phyloP scores from a whole-genome alignment of 2,113 vertebrate species.

The Hemibagrus wyckioides region DNA sequence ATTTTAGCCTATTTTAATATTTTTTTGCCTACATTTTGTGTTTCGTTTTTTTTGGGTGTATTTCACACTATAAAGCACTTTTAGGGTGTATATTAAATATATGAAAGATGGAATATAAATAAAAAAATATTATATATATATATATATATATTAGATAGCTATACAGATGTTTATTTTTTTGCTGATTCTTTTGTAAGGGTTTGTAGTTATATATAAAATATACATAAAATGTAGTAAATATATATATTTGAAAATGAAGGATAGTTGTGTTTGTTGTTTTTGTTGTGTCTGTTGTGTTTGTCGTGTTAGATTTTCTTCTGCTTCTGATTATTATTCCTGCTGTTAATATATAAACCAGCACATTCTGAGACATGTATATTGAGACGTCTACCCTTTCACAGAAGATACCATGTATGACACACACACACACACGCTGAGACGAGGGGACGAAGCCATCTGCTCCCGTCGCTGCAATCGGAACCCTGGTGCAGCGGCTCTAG shows the following conservation, averaged over 20 bases:
- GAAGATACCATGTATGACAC: background rate
- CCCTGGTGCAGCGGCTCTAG: conserved; percentile 58
- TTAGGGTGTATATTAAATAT: background rate
- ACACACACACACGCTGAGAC: background rate
- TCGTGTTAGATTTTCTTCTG: too few species aligned
- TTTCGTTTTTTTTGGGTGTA: background rate
- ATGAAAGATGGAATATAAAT: background rate
- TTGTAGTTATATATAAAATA: too few species aligned
- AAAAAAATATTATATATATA: too few species aligned
- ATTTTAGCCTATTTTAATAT: too few species aligned
- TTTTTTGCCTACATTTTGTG: background rate
- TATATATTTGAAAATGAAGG: too few species aligned
- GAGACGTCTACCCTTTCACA: conserved; percentile 18
- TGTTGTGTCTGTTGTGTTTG: too few species aligned
- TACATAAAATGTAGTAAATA: too few species aligned
- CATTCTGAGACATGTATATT: conserved; percentile 15
- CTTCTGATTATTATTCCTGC: background rate
- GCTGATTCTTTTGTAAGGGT: too few species aligned
- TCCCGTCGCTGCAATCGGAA: conserved; percentile 53
- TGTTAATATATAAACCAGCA: conserved; percentile 13
- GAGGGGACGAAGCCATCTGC: conserved; percentile 67
- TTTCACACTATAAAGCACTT: background rate
- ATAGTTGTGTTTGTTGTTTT: too few species aligned
- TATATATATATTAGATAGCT: too few species aligned
- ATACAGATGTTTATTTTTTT: too few species aligned